Conservation (phyloP, 1,140 invertebrate species). For the Megathymus violae region DNA sequence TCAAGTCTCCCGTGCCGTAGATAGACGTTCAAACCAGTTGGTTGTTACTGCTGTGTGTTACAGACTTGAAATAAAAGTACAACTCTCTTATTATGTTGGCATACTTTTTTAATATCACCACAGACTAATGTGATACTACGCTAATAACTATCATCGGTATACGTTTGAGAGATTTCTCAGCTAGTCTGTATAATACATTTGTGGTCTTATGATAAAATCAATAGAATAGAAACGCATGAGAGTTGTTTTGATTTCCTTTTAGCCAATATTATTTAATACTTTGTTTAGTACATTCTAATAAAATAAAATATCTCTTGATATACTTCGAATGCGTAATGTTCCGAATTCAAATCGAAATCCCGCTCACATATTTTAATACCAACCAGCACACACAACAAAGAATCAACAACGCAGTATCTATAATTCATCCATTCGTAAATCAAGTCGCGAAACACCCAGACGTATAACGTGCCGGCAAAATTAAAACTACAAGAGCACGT, state of each 20-base stretch:
- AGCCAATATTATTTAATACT: background rate
- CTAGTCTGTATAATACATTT: no score
- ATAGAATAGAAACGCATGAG: background rate
- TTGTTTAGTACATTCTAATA: background rate
- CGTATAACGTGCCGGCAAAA: constrained; percentile 30
- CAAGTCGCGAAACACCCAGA: constrained; percentile 6
- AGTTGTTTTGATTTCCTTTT: background rate
- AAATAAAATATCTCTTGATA: background rate
- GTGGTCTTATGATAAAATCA: no score
- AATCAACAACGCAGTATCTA: constrained; percentile 2
- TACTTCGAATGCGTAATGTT: background rate
- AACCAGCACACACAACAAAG: background rate
- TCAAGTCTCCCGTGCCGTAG: no score
- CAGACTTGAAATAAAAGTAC: no score
- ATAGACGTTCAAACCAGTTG: no score
- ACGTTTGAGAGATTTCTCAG: no score
- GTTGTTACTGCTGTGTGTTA: no score
- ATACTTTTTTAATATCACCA: no score
- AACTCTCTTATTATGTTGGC: no score
- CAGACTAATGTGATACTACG: no score
- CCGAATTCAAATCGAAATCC: background rate
- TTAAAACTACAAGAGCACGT: constrained; percentile 44
- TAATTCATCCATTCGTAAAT: constrained; percentile 26
- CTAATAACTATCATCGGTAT: no score
- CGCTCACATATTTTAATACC: background rate